Conservation (phyloP, 1,140 invertebrate species). For the Drosophila neocordata region DNA sequence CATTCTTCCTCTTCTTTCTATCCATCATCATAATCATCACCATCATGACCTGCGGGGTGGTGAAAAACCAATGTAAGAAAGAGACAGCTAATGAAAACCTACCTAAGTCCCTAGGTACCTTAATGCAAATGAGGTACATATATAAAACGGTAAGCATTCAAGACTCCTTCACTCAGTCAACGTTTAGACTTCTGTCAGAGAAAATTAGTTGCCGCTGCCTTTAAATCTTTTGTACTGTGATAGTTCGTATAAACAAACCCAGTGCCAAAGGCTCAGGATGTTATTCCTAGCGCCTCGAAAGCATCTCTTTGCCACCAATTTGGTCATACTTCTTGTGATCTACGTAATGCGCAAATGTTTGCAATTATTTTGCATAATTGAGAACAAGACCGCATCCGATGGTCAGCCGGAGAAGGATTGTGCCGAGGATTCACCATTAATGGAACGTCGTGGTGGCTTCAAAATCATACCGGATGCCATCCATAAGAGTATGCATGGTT, state of each 20-base stretch:
- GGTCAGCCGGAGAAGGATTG: conserved; percentile 9
- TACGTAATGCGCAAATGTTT: conserved; percentile 71
- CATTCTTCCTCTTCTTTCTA: too few relatives aligned
- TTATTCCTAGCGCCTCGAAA: conserved; percentile 74
- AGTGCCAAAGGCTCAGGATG: conserved; percentile 53
- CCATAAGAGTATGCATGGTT: conserved; percentile 73
- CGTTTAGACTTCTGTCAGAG: conserved; percentile 42
- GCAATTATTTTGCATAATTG: conserved; percentile 72
- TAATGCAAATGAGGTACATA: background rate
- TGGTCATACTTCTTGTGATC: conserved; percentile 70
- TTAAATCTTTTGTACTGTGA: conserved; percentile 45
- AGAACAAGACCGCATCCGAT: conserved; percentile 54
- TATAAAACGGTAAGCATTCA: conserved; percentile 1
- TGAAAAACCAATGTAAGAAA: conserved; percentile 17
- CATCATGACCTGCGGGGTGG: background rate
- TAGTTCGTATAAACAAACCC: conserved; percentile 42
- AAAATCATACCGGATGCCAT: conserved; percentile 67
- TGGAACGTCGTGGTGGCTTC: conserved; percentile 50
- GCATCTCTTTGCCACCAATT: conserved; percentile 72
- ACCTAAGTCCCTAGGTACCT: conserved; percentile 40
- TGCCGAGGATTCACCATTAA: conserved; percentile 32
- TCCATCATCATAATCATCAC: too few relatives aligned
- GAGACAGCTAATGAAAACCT: too few relatives aligned
- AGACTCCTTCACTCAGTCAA: conserved; percentile 58
- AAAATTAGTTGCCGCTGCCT: conserved; percentile 20